Conservation (phyloP, 2,888 invertebrate genomes). For the Hermaeophaga mercurialis region DNA sequence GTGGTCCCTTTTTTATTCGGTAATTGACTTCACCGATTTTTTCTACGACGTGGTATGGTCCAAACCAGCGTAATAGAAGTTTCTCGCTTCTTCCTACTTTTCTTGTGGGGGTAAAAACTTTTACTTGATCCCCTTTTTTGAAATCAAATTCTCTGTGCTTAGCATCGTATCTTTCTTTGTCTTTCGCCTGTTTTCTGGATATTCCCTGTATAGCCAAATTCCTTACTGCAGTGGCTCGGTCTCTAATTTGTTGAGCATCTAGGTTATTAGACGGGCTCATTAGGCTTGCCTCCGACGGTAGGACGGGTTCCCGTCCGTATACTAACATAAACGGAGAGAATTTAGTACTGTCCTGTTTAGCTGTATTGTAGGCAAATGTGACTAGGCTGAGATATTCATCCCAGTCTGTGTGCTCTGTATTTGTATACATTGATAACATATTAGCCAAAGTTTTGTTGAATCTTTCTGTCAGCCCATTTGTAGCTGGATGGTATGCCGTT, state of each 20-base stretch:
- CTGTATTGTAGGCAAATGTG: constrained; percentile 24
- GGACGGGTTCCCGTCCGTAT: constrained; percentile 14
- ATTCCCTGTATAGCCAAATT: constrained; percentile 9
- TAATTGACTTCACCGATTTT: constrained; percentile 12
- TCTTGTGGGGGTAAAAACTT: constrained; percentile 18
- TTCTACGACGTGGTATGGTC: constrained; percentile 26
- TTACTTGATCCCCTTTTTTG: not conserved
- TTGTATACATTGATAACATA: constrained; percentile 32
- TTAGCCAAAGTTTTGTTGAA: constrained; percentile 39
- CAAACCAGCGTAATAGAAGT: constrained; percentile 30
- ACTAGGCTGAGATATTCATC: constrained; percentile 19
- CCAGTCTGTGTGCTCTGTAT: constrained; percentile 29
- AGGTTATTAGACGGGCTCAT: not conserved
- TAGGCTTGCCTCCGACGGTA: constrained; percentile 22
- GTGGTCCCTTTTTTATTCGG: not conserved
- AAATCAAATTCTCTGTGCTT: not conserved
- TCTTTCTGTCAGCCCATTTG: constrained; percentile 37
- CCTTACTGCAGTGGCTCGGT: constrained; percentile 15
- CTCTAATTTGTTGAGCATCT: constrained; percentile 6
- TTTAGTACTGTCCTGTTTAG: constrained; percentile 21
- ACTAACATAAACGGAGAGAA: constrained; percentile 10
- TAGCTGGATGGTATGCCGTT: constrained; percentile 28
- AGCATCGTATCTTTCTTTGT: not conserved
- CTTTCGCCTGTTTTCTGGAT: not conserved
- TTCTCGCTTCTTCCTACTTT: constrained; percentile 33